These are phyloP conservation scores for Diprion similis DNA, from an alignment of 1,140 invertebrate species.

Conservation along the genomic window DNA sequence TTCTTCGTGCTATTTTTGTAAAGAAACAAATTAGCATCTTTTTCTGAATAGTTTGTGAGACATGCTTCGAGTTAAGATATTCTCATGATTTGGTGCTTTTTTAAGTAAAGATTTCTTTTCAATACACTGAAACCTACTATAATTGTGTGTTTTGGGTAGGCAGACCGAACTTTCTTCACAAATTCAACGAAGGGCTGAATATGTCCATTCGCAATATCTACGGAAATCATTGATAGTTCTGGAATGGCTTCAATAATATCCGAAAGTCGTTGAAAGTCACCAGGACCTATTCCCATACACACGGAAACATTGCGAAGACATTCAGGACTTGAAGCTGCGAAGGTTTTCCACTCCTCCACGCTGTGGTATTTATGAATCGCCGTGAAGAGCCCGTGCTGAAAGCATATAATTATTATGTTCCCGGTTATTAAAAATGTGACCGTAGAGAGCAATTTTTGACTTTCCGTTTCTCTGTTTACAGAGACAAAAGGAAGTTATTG, in stretches of 20 bases:
- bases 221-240: conserved; percentile 76
- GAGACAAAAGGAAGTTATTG: too few species aligned
- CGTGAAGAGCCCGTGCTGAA: conserved; percentile 87
- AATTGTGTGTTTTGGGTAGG: conserved; percentile 82
- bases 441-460: too few species aligned
- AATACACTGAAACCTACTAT: too few species aligned
- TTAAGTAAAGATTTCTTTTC: too few species aligned
- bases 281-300: conserved; percentile 83
- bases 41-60: too few species aligned
- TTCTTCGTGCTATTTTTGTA: too few species aligned
- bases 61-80: too few species aligned
- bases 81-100: too few species aligned
- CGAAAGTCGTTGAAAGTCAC: conserved; percentile 80
- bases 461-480: too few species aligned
- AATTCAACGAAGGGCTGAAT: conserved; percentile 89
- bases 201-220: conserved; percentile 94
- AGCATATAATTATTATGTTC: too few species aligned
- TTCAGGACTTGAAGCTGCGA: conserved; percentile 77
- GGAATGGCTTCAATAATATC: conserved; percentile 76
- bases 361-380: conserved; percentile 92
- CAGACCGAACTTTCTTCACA: conserved; percentile 75
- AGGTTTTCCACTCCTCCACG: conserved; percentile 84
- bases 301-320: conserved; percentile 81
- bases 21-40: too few species aligned
- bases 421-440: too few species aligned